These are phyloP conservation scores for Lycocerus yunnanus DNA, from an alignment of 2,888 invertebrate species.

Conservation along the genomic window DNA sequence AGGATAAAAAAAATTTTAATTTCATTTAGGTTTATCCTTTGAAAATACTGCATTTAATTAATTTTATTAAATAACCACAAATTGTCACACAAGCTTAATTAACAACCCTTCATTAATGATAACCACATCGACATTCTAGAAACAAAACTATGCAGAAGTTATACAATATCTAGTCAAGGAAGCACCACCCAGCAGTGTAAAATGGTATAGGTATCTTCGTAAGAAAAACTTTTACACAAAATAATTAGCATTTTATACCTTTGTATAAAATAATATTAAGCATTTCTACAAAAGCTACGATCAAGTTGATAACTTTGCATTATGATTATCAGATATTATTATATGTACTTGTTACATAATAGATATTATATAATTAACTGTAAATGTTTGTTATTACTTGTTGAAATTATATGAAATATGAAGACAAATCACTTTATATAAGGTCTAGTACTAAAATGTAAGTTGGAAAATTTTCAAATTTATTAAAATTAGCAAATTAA, in stretches of 20 bases:
- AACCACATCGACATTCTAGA: constrained; percentile 3
- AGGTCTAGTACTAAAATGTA: no score
- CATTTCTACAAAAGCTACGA: no score
- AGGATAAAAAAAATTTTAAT: neutral
- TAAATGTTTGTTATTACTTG: no score
- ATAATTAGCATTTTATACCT: neutral
- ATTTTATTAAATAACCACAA: neutral
- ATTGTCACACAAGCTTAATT: neutral
- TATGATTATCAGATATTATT: no score
- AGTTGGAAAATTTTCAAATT: no score
- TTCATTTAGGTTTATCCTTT: neutral
- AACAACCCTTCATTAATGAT: constrained; percentile 8
- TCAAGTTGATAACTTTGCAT: no score
- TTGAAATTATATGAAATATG: no score
- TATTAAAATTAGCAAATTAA: no score
- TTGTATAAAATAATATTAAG: neutral
- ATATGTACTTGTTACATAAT: no score
- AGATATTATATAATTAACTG: no score
- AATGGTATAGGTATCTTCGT: neutral
- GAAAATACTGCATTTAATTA: neutral
- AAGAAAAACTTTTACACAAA: neutral
- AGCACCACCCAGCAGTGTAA: neutral
- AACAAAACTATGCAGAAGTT: constrained; percentile 19
- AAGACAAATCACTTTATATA: no score
- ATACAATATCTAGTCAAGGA: neutral